Evolutionary conservation across 2,888 invertebrate genomes (phyloP).

Genomic region (Metopia argyrocephala): DNA sequence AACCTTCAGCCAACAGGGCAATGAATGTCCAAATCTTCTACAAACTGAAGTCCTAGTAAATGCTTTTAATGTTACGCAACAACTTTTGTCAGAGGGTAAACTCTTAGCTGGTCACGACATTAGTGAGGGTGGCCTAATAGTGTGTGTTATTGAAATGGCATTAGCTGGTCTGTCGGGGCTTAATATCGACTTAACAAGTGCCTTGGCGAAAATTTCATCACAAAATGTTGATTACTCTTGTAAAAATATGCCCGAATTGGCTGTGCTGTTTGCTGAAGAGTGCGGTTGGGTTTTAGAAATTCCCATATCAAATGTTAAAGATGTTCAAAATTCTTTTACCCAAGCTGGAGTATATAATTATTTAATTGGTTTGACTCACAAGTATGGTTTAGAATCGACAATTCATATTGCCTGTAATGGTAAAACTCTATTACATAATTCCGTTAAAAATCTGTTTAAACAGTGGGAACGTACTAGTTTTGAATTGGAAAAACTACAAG

Average conservation of each 20-base stretch:
- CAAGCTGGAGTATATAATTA: conserved; percentile 82
- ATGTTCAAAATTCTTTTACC: conserved; percentile 83
- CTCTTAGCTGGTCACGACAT: conserved; percentile 93
- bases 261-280: conserved; percentile 90
- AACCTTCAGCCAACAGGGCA: conserved; percentile 90
- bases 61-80: conserved; percentile 91
- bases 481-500: conserved; percentile 90
- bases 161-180: conserved; percentile 93
- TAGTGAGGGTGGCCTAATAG: conserved; percentile 96
- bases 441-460: conserved; percentile 85
- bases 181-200: conserved; percentile 82
- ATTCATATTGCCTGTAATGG: conserved; percentile 68
- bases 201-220: conserved; percentile 68
- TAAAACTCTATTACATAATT: conserved; percentile 80
- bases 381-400: conserved; percentile 82
- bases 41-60: conserved; percentile 83
- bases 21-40: conserved; percentile 89
- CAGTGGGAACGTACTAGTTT: conserved; percentile 98
- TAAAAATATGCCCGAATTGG: conserved; percentile 80
- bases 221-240: conserved; percentile 66
- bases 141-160: conserved; percentile 96
- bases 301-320: conserved; percentile 79
- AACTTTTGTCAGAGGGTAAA: conserved; percentile 82
- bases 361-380: conserved; percentile 84
- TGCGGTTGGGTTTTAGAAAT: conserved; percentile 92